Percentiles rank a stretch among this genome's conserved stretches.
phyloP scores from a whole-genome alignment of 1,140 invertebrate genomes.

The Drosophila sproati region DNA sequence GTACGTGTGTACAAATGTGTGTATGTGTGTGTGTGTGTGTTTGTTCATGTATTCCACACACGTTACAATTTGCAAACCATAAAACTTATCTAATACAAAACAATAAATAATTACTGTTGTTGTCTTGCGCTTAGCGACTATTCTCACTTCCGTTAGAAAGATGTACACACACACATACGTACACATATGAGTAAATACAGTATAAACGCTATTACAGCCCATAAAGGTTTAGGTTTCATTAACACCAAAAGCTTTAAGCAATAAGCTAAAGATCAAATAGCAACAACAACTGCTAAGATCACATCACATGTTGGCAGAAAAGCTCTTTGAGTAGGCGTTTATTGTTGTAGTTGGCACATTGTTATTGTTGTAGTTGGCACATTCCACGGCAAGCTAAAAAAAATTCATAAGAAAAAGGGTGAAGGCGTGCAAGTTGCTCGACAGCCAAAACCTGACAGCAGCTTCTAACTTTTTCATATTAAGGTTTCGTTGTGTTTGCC shows the following conservation, averaged over 20 bases:
- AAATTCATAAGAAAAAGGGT: conserved; percentile 18
- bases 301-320: conserved; percentile 37
- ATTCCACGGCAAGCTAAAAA: conserved; percentile 15
- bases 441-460: conserved; percentile 31
- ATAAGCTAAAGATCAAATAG: conserved; percentile 43
- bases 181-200: conserved; percentile 6
- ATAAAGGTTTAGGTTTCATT: conserved; percentile 27
- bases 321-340: conserved; percentile 34
- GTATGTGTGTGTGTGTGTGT: not conserved
- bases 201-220: not conserved
- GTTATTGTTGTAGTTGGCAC: conserved; percentile 25
- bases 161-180: conserved; percentile 3
- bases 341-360: conserved; percentile 6
- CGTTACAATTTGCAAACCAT: conserved; percentile 10
- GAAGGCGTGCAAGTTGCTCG: conserved; percentile 37
- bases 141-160: conserved; percentile 29
- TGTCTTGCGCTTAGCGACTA: not conserved
- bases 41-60: not conserved
- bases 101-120: not conserved
- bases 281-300: conserved; percentile 13
- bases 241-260: conserved; percentile 20
- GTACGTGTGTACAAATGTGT: not conserved
- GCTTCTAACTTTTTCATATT: conserved; percentile 34
- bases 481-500: conserved; percentile 25
- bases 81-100: conserved; percentile 12